Evolutionary conservation across 2,797 vertebrate species (phyloP).

Genomic region (Octomys mimax): DNA sequence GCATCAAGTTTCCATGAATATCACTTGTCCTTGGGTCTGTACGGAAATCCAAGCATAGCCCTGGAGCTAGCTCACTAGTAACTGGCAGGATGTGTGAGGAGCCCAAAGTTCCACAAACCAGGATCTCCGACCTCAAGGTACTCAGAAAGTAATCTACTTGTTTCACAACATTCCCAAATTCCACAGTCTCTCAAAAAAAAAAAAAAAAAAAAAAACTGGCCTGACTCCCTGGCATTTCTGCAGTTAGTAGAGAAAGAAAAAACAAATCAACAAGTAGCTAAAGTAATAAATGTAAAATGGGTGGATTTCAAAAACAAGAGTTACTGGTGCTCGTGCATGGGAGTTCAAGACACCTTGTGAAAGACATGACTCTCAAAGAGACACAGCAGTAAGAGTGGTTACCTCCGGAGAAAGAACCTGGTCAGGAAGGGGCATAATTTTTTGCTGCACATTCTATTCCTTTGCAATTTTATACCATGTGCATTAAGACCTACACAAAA

Average conservation of each 20-base stretch:
- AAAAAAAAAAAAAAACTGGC: background rate
- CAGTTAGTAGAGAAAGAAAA: background rate
- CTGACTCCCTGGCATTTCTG: background rate
- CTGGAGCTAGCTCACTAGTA: background rate
- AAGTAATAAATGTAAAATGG: background rate
- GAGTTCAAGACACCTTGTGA: background rate
- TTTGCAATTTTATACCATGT: background rate
- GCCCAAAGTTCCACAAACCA: background rate
- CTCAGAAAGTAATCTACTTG: background rate
- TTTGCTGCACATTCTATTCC: accelerated
- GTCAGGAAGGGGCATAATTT: background rate
- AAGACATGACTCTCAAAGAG: background rate
- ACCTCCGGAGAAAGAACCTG: background rate
- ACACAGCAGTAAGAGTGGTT: background rate
- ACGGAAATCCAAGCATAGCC: background rate
- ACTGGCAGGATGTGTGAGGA: background rate
- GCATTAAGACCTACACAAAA: background rate
- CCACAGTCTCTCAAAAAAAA: background rate
- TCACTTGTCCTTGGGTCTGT: background rate
- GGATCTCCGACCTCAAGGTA: background rate
- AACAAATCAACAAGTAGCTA: conserved; percentile 22
- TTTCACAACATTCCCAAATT: background rate
- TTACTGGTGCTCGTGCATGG: background rate
- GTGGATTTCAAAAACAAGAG: background rate
- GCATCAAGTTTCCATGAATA: background rate